Base-by-base conservation (phyloP, 1,140 invertebrate genomes). In the Drosophila pallidifrons region DNA sequence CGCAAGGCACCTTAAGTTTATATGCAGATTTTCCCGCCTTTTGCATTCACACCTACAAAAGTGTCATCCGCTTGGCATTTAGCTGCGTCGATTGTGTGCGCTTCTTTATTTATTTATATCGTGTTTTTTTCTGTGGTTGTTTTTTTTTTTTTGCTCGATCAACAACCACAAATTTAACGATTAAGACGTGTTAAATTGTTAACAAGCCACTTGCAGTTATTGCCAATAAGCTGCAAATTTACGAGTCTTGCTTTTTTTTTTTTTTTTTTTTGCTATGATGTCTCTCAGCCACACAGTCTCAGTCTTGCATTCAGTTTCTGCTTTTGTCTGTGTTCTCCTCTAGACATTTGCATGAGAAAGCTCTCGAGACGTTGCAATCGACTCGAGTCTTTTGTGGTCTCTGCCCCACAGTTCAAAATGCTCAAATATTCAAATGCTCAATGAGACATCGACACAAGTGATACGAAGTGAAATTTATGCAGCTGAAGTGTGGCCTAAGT, bases 151-250 rank as follows among this genome's bases (percentile, higher is more conserved):
- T 63, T 25, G 20, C 20, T 25, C 3, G 20, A 25, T 28, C 64
- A 60, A 67, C 67, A 75, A 71, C 74, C 79, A 92, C 91, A 92
- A 92, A 92, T 91, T 92, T 92, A 92, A 92, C 91, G 91, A 92
- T 92, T 91, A 92, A 92, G 91, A 92, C 83, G 91, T 92, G 91
- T 92, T 92, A 92, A 92, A 92, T 92, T 92, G 91, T 92, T 92
- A 92, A 92, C 91, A 92, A 92, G 91, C 91, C 91, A 91, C 85
- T 92, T 91, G 86, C 87, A 86, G 85, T 91, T 91, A 87, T 91
- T 90, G 90, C 81, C 88, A 91, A 91, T 91, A 91, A 91, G 91
- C 91, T 91, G 90, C 81, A 85, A 91, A 91, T 91, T 91, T 91
- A 91, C 79, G 90, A 89, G 86, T 77, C 79, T 87, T 82, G 76